Evolutionary conservation across 2,797 vertebrate species (phyloP).

Genomic region (Typhlichthys eigenmanni): DNA sequence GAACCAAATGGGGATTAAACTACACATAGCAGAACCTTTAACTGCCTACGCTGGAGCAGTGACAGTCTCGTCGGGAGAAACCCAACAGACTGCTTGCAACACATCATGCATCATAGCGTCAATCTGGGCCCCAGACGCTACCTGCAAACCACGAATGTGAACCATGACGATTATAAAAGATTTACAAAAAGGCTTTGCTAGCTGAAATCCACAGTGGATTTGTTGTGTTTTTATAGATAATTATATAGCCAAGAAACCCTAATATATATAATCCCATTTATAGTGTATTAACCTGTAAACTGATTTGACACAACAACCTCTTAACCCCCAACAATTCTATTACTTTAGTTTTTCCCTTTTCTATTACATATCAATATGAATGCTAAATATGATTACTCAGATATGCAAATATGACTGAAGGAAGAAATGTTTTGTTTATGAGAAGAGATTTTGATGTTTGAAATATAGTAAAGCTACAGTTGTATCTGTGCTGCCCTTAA

Average conservation of each 20-base stretch:
- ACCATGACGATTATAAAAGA: conserved; percentile 68
- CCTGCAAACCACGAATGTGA: conserved; percentile 81
- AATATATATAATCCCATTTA: conserved; percentile 39
- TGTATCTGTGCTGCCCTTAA: neutral
- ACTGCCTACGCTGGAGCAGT: conserved; percentile 69
- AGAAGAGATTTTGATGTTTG: conserved; percentile 14
- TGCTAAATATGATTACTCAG: conserved; percentile 12
- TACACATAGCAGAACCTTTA: conserved; percentile 70
- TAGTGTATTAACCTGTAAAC: conserved; percentile 40
- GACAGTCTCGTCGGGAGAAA: conserved; percentile 79
- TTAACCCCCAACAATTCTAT: conserved; percentile 4
- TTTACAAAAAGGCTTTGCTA: conserved; percentile 38
- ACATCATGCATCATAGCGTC: conserved; percentile 84
- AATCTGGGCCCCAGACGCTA: conserved; percentile 77
- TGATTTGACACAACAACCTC: conserved; percentile 49
- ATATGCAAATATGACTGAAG: conserved; percentile 31
- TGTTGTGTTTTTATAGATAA: conserved; percentile 15
- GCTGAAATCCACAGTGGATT: conserved; percentile 48
- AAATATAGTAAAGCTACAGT: conserved; percentile 19
- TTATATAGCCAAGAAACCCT: conserved; percentile 38
- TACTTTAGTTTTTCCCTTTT: conserved; percentile 22
- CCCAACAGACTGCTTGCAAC: conserved; percentile 78
- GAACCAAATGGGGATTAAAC: conserved; percentile 76
- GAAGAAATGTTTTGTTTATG: conserved; percentile 19
- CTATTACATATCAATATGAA: conserved; percentile 32